Base-by-base conservation (phyloP, 2,113 vertebrate species). In the Indri indri region DNA sequence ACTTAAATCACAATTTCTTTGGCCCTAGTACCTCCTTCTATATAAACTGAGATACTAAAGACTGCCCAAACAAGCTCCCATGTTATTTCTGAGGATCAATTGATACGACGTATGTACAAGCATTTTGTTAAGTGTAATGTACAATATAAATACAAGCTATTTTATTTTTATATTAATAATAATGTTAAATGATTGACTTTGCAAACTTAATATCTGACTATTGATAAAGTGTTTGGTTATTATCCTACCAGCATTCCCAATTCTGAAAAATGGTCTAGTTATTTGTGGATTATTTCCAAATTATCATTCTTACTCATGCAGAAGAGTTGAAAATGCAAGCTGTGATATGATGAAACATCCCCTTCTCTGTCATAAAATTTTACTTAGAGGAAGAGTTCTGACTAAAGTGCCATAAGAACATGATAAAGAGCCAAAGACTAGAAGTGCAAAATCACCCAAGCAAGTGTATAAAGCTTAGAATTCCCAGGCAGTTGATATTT, bases 391-490 rank as follows among this genome's bases (percentile, higher is more conserved):
- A 83, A 84, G 94, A 93, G 59, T 97, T 74, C 59, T 97, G 77
- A 70, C 89, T n/a, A 11, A 97, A 97, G 74, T 2, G 40, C 11
- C 37, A 76, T 91, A 85, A 97, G 90, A 76, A 87, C 42, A 68
- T 92, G 81, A 90, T n/a, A 93, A 97, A 97, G 65, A 93, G 52
- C n/a, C 4, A 52, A 98, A 96, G 85, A 59, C 84, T 45, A 5
- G 2, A 97, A 88, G 87, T 94, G 22, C 81, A 88, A 96, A 97
- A 98, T 97, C 71, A 96, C 90, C 54, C 97, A 96, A 97, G 96
- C 82, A 98, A 96, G 74, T 93, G 66, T 90, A 93, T 90, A 94
- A 98, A 97, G 37, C 83, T 88, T 97, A 90, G 30, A 91, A 97
- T 76, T 66, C 61, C 27, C 17, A 96, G 90, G 54, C 61, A 63